Base-by-base conservation (phyloP, 2,888 invertebrate species). In the Ophion ellenae region DNA sequence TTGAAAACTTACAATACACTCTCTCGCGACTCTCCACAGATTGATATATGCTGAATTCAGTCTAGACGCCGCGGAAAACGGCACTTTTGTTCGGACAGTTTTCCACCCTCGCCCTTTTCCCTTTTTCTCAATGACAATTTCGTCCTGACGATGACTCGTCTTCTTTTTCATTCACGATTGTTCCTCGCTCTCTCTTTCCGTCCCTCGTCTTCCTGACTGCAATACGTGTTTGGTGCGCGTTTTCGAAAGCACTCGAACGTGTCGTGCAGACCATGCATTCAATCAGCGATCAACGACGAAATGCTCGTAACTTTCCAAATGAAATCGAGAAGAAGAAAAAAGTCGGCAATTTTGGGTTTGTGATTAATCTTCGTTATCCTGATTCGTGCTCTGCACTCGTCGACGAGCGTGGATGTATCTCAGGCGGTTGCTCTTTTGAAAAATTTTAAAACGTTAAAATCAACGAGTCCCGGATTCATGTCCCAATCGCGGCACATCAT, bases 401-500 rank as follows among this genome's bases (percentile, higher is more conserved):
- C 63, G 73, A 24, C 57, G 69, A 57, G 57, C 67, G 47, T 74
- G 9, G 69, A 24, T 53, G 53, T 36, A 32, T 80, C 64, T 85
- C 83, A 85, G 77, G 59, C 83, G 45, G 28, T 67, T 77, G 75
- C 76, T 74, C 64, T 71, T 45, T 79, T 57, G 73, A 73, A 85
- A 63, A 84, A 73, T 78, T 73, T 82, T 40, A 83, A 83, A 73
- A 80, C 63, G 84, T 83, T 81, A 78, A 87, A 84, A 86, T 87
- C 83, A 86, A 89, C 88, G 90, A 91, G 90, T 92, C 93, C 93
- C 92, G 94, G 95, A 94, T 95, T 95, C 97, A 97, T 97, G 96
- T 97, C 97, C 95, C 97, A 95, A 95, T 97, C 97, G 91, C 97
- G 96, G 95, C 97, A 97, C 97, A 96, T 96, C 96, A 97, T 96